Conservation (phyloP, 2,888 invertebrate genomes). For the Arctia plantaginis region DNA sequence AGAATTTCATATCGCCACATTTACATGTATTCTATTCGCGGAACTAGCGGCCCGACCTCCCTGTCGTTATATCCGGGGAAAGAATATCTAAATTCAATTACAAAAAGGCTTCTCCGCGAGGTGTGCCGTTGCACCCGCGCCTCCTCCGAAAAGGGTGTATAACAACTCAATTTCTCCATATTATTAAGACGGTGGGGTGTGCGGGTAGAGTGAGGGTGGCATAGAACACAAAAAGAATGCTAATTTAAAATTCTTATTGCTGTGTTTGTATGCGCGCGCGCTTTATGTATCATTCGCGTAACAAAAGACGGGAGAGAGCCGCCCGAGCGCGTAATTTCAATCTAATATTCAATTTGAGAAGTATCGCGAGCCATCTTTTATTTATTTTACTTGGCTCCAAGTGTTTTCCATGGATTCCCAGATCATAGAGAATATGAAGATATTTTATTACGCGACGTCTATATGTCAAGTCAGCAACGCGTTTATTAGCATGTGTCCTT, state of each 20-base stretch:
- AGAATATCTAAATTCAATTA: slow-evolving; percentile 87
- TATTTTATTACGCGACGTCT: slow-evolving; percentile 50
- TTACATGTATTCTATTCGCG: slow-evolving; percentile 72
- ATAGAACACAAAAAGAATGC: slow-evolving; percentile 84
- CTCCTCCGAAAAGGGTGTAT: slow-evolving; percentile 83
- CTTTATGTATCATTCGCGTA: slow-evolving; percentile 83
- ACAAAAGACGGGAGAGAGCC: slow-evolving; percentile 81
- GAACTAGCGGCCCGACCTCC: slow-evolving; percentile 76
- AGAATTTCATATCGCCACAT: slow-evolving; percentile 79
- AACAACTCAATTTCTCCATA: slow-evolving; percentile 86
- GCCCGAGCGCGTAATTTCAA: slow-evolving; percentile 85
- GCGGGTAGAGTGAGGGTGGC: slow-evolving; percentile 76
- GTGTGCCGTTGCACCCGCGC: slow-evolving; percentile 84
- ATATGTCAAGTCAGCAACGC: slow-evolving; percentile 35
- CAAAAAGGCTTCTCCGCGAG: slow-evolving; percentile 83
- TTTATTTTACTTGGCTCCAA: slow-evolving; percentile 74
- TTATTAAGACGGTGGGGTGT: slow-evolving; percentile 83
- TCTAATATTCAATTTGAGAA: slow-evolving; percentile 85
- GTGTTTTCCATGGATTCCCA: slow-evolving; percentile 70
- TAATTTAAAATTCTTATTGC: slow-evolving; percentile 86
- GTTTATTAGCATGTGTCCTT: slow-evolving; percentile 1
- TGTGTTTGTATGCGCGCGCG: slow-evolving; percentile 84
- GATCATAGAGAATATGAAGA: slow-evolving; percentile 60
- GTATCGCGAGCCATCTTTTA: slow-evolving; percentile 81
- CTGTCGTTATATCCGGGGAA: slow-evolving; percentile 78